phyloP scores from a whole-genome alignment of 2,888 invertebrate genomes.

The Rotaria macrura region DNA sequence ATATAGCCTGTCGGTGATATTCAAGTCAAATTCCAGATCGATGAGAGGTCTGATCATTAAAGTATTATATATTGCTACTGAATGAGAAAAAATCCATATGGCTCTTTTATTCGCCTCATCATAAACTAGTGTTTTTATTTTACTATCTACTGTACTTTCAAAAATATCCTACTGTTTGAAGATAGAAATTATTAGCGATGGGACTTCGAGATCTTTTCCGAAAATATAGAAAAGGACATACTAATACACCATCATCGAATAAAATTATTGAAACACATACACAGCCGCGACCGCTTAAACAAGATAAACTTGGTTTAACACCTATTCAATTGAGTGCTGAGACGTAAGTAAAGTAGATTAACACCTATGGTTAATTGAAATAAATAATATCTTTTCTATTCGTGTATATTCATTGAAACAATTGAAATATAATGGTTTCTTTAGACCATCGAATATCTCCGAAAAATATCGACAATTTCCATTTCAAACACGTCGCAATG shows the following conservation, averaged over 20 bases:
- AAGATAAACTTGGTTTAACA: neutral
- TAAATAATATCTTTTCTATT: neutral
- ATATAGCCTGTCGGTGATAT: neutral
- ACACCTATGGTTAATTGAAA: neutral
- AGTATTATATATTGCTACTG: neutral
- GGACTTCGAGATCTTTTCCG: neutral
- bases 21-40: neutral
- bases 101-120: neutral
- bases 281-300: neutral
- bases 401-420: neutral
- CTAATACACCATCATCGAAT: neutral
- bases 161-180: neutral
- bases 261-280: neutral
- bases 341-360: neutral
- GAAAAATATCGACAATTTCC: conserved; percentile 12
- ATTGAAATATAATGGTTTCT: neutral
- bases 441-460: neutral
- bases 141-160: neutral
- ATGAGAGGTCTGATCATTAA: neutral
- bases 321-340: neutral
- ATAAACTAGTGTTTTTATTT: neutral
- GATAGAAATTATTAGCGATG: neutral
- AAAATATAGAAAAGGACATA: neutral
- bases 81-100: neutral
- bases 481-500: neutral